Evolutionary conservation across 2,888 invertebrate genomes (phyloP).

Genomic region (Drosophila fulvimacula): DNA sequence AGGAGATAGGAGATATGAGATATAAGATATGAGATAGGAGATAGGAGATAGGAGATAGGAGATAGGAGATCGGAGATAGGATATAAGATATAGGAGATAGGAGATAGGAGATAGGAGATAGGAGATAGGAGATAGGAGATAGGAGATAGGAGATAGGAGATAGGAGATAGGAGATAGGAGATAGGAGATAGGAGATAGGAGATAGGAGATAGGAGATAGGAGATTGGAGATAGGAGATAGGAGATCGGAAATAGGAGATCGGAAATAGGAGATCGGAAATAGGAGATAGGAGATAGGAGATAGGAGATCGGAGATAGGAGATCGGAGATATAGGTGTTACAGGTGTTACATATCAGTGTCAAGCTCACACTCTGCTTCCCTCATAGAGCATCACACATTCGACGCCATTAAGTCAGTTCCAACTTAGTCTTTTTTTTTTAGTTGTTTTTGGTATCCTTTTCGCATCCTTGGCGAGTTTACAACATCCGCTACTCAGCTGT

Average conservation of each 20-base stretch:
- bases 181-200: not conserved
- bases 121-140: not conserved
- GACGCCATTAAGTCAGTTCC: not conserved
- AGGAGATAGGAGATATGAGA: not conserved
- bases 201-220: not conserved
- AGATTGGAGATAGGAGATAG: not conserved
- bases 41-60: not conserved
- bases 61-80: not conserved
- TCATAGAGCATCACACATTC: not conserved
- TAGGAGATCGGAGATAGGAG: no score
- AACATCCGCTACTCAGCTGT: conserved; percentile 65
- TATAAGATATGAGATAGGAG: not conserved
- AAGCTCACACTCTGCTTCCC: no score
- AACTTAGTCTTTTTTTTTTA: conserved; percentile 7
- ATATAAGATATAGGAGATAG: not conserved
- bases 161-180: not conserved
- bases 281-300: no score
- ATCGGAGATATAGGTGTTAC: no score
- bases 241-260: no score
- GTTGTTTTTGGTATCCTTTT: conserved; percentile 24
- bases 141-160: not conserved
- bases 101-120: not conserved
- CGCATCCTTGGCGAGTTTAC: conserved; percentile 56
- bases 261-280: no score
- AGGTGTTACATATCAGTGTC: no score